Percentiles rank a stretch among this genome's conserved stretches.
phyloP scores from a whole-genome alignment of 2,888 invertebrate species.

The Acleris emargana region DNA sequence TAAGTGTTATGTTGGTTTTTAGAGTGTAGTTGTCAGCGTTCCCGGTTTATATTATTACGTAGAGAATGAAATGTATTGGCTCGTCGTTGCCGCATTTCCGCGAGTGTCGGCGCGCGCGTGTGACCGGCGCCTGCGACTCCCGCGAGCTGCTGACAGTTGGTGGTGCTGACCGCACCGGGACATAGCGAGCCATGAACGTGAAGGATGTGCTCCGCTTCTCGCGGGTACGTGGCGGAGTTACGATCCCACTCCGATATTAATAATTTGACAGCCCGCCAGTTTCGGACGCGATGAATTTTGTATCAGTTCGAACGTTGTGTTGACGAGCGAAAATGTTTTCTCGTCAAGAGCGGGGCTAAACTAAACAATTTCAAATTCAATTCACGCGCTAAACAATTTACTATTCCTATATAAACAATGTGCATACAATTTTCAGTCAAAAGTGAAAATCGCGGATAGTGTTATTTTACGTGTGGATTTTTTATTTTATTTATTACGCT shows the following conservation, averaged over 20 bases:
- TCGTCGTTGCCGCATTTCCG: slow-evolving; percentile 47
- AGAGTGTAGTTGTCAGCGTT: slow-evolving; percentile 5
- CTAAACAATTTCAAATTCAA: too few species aligned
- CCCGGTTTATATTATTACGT: slow-evolving; percentile 17
- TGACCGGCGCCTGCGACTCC: slow-evolving; percentile 10
- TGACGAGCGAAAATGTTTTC: slow-evolving; percentile 2
- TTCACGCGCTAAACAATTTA: too few species aligned
- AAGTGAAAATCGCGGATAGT: too few species aligned
- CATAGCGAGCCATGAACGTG: slow-evolving; percentile 25
- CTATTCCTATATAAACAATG: too few species aligned
- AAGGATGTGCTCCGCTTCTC: slow-evolving; percentile 14
- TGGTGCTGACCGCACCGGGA: too few species aligned
- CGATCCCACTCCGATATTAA: slow-evolving; percentile 16
- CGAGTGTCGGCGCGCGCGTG: slow-evolving; percentile 42
- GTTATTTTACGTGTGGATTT: too few species aligned
- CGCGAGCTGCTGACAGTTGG: slow-evolving; percentile 11
- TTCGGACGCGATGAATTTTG: slow-evolving; percentile 17
- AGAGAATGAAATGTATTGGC: slow-evolving; percentile 46
- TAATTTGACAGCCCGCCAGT: slow-evolving; percentile 13
- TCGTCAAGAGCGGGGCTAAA: too few species aligned
- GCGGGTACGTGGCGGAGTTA: slow-evolving; percentile 18
- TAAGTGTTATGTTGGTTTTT: neutral
- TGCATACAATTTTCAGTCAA: too few species aligned
- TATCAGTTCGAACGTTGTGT: slow-evolving; percentile 11
- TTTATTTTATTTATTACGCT: too few species aligned